Percentiles rank a stretch among this genome's conserved stretches.
phyloP scores from a whole-genome alignment of 2,797 vertebrate species.

The Crenuchus spilurus region DNA sequence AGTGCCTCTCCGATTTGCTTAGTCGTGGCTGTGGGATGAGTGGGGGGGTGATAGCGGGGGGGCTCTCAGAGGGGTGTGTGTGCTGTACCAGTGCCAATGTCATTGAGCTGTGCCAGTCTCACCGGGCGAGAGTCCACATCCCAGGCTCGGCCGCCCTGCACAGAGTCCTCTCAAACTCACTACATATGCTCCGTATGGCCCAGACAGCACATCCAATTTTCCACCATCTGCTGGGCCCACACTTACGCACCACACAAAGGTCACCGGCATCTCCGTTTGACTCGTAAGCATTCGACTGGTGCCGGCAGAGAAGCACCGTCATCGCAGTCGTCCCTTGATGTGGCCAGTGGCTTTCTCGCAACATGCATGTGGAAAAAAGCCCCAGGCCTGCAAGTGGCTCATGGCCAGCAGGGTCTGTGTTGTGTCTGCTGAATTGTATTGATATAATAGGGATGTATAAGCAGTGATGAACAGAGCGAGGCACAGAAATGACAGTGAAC shows the following conservation, averaged over 20 bases:
- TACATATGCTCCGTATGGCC: constrained; percentile 80
- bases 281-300: constrained; percentile 56
- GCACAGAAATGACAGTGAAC: constrained; percentile 23
- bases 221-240: constrained; percentile 77
- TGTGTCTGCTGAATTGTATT: constrained; percentile 40
- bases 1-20: constrained; percentile 39
- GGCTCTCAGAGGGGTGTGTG: constrained; percentile 24
- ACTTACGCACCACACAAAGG: constrained; percentile 68
- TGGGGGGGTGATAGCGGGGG: constrained; percentile 21
- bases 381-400: background rate
- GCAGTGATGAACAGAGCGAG: constrained; percentile 30
- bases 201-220: constrained; percentile 73
- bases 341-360: constrained; percentile 35
- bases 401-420: constrained; percentile 37
- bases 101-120: constrained; percentile 70
- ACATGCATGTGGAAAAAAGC: constrained; percentile 30
- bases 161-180: constrained; percentile 73
- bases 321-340: constrained; percentile 42
- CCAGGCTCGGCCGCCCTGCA: constrained; percentile 61
- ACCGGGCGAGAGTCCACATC: constrained; percentile 66
- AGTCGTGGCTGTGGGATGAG: constrained; percentile 18
- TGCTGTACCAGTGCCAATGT: constrained; percentile 65
- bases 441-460: constrained; percentile 40
- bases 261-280: constrained; percentile 58
- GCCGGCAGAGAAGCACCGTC: constrained; percentile 44